phyloP scores from a whole-genome alignment of 2,888 invertebrate species.

The Cartodere bifasciata region DNA sequence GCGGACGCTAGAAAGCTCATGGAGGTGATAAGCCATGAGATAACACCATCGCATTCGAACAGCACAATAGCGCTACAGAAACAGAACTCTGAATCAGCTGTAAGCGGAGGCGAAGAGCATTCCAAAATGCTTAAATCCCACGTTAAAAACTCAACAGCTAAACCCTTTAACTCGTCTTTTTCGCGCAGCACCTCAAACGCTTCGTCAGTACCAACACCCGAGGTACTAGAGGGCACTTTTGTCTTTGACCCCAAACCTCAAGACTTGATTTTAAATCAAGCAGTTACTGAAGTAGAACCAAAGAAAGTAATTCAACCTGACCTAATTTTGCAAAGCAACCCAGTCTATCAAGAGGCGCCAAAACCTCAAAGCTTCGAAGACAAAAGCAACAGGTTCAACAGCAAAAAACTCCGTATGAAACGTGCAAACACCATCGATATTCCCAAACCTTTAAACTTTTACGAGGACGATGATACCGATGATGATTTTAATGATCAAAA shows the following conservation, averaged over 20 bases:
- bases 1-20: constrained; percentile 65
- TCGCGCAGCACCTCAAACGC: constrained; percentile 26
- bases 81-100: constrained; percentile 37
- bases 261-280: constrained; percentile 10
- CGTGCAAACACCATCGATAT: constrained; percentile 83
- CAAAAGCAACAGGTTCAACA: constrained; percentile 38
- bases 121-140: constrained; percentile 11
- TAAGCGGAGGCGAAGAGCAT: constrained; percentile 18
- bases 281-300: neutral
- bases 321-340: constrained; percentile 25
- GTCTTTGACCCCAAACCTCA: no score
- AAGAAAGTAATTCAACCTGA: constrained; percentile 12
- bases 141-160: constrained; percentile 33
- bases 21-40: constrained; percentile 47
- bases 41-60: constrained; percentile 16
- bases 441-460: constrained; percentile 50
- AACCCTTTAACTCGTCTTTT: constrained; percentile 31
- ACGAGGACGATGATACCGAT: constrained; percentile 33
- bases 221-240: no score
- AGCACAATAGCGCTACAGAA: constrained; percentile 29
- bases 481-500: constrained; percentile 25
- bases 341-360: constrained; percentile 22
- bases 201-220: constrained; percentile 30
- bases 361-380: constrained; percentile 15
- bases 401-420: constrained; percentile 67